Base-by-base conservation (phyloP, 2,888 invertebrate genomes). In the Slavum lentiscoides region DNA sequence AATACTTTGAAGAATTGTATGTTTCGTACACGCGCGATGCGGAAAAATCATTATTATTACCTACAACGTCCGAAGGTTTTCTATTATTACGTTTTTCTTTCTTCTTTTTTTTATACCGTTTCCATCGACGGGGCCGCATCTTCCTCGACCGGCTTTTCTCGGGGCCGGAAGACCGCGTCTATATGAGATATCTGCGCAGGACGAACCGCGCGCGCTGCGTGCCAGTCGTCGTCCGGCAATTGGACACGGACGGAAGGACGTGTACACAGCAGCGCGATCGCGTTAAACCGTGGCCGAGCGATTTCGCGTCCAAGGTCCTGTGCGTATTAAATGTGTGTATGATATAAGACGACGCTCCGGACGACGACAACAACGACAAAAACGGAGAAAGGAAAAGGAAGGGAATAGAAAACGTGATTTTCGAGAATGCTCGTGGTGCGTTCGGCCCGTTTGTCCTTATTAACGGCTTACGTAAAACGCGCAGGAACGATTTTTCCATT, bases 241-340 rank as follows among this genome's bases (percentile, higher is more conserved):
- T 80, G 43, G 80, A 72, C 58, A 72, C 80, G 80, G 80, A 39
- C 58, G 64, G 70, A 58, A 59, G 75, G 70, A 69, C 76, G 76
- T 39, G 74, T 67, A 75, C 74, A 67, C 2, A 30, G 30, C 66
- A 67, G 66, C 75, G 62, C 62, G 77, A 70, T 77, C 77, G 80
- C 72, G 72, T 80, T 80, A 80, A 80, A 80, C 80, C 80, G 80
- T 80, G 58, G 49, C 80, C 80, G 72, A 72, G 39, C 72, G 72
- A 80, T 80, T 72, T 80, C 58, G 43, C 64, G 62, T 72, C 80
- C 80, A 80, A 80, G 80, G 77, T 77, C 70, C 70, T 21, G 13
- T 11, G 13, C 3, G 13, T 15, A 13, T 13, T 49, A 49, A 11
- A 13, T 49, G 15, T 13, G 49, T 49, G 13, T 13, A 13, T 13